These are phyloP conservation scores for Anhinga rufa DNA, from an alignment of 2,113 vertebrate genomes.

Conservation along the genomic window DNA sequence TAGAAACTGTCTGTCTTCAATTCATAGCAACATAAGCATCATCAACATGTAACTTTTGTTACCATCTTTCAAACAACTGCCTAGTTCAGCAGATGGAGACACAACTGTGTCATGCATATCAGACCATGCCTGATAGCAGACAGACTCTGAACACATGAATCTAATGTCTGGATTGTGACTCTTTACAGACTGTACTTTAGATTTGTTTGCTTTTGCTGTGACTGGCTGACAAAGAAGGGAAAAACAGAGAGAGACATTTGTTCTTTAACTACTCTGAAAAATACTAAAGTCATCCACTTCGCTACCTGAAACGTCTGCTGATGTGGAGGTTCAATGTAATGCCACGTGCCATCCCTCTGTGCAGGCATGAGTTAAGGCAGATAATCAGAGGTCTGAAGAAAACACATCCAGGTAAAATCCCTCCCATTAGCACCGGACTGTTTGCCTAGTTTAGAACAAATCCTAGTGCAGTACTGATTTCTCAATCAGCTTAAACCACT, in stretches of 20 bases:
- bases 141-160: not conserved
- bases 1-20: not conserved
- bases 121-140: not conserved
- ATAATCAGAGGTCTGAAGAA: not conserved
- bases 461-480: not conserved
- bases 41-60: not conserved
- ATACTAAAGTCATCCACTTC: not conserved
- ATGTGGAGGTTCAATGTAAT: not conserved
- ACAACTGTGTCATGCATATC: accelerated
- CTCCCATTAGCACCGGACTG: not conserved
- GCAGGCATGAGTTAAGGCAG: not conserved
- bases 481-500: not conserved
- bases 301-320: not conserved
- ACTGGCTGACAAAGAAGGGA: not conserved
- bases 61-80: not conserved
- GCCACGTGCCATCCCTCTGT: not conserved
- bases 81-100: not conserved
- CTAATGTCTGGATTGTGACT: not conserved
- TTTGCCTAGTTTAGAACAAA: not conserved
- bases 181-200: not conserved
- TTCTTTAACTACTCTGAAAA: not conserved
- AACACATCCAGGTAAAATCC: not conserved
- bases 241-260: not conserved
- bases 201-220: not conserved
- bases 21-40: not conserved